Base-by-base conservation (phyloP, 1,140 invertebrate genomes). In the Nebria ingens region DNA sequence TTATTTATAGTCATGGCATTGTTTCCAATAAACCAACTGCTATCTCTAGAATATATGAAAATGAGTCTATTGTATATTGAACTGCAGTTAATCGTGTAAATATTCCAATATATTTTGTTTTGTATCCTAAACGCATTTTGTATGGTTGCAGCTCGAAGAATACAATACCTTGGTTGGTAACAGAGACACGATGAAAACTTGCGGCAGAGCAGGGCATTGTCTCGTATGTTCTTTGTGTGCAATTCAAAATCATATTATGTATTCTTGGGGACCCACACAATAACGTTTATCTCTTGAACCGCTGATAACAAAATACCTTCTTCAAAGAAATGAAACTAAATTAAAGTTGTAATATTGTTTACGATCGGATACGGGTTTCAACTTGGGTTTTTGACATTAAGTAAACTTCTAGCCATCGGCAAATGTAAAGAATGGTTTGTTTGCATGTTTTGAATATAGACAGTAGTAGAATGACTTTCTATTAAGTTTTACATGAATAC, bases 311-410 rank as follows among this genome's bases (percentile, higher is more conserved):
- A 45, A 45, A 45, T 45, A 45, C 40, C 40, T 45, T 12, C 9
- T 45, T 45, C 40, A 45, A 45, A 45, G 40, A 45, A 45, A 45
- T 45, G 40, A 17, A 45, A 45, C 40, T 45, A 45, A 45, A 45
- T 45, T 45, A 45, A 45, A 45, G 40, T 45, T 45, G 40, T 45
- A 45, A 45, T 45, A 45, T 45, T 45, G 40, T 45, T 45, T 45
- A 45, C 40, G 40, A 45, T 12, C 40, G 17, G 15, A 17, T 17
- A 17, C 4, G 6, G 17, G 6, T 34, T 34, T n/a, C n/a, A n/a
- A 34, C 25, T 6, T n/a, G 6, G 25, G 25, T n/a, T 34, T 6
- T 34, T 6, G 25, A 34, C 25, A 6, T 34, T 6, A 6, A 9
- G 6, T n/a, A 34, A n/a, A 9, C 25, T 34, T 34, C 25, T n/a